A percentile compares a stretch with the other conserved stretches of the same genome.
These are phyloP conservation scores for Thaleichthys pacificus DNA, from an alignment of 2,797 vertebrate genomes.

Conservation along the genomic window DNA sequence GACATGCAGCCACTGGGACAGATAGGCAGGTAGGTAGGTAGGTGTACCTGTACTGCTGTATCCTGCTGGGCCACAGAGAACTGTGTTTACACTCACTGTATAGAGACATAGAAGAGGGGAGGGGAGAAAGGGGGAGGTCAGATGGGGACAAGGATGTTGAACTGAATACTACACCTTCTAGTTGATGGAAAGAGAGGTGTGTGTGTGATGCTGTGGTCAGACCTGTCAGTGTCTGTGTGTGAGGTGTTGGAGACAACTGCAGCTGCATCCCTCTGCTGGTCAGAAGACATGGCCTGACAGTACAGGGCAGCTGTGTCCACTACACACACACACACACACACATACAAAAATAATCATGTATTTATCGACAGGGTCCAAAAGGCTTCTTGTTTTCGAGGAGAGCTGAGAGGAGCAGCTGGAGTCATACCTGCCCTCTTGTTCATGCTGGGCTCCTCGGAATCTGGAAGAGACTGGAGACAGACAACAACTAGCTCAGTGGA, in stretches of 20 bases:
- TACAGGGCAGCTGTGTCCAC: conserved; percentile 74
- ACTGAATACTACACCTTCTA: neutral
- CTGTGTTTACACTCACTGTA: neutral
- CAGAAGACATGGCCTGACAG: conserved; percentile 60
- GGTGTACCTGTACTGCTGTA: conserved; percentile 78
- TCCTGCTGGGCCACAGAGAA: conserved; percentile 74
- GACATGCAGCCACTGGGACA: neutral
- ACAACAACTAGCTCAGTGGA: neutral
- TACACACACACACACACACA: conserved; percentile 55
- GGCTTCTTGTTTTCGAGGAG: too few species aligned
- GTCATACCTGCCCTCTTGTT: conserved; percentile 51
- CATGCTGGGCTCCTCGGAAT: conserved; percentile 57
- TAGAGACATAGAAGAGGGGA: conserved; percentile 48
- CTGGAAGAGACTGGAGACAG: conserved; percentile 73
- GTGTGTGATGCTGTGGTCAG: neutral
- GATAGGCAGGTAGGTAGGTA: neutral
- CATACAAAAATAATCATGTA: neutral
- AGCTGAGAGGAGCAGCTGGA: neutral
- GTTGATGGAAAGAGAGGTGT: neutral
- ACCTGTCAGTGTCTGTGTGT: conserved; percentile 62
- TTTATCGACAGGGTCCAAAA: too few species aligned
- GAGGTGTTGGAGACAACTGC: conserved; percentile 15
- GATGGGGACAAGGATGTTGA: neutral
- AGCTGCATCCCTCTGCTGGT: conserved; percentile 19
- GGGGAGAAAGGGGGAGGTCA: neutral